Evolutionary conservation across 2,797 vertebrate genomes (phyloP).

Genomic region (Limosa lapponica): DNA sequence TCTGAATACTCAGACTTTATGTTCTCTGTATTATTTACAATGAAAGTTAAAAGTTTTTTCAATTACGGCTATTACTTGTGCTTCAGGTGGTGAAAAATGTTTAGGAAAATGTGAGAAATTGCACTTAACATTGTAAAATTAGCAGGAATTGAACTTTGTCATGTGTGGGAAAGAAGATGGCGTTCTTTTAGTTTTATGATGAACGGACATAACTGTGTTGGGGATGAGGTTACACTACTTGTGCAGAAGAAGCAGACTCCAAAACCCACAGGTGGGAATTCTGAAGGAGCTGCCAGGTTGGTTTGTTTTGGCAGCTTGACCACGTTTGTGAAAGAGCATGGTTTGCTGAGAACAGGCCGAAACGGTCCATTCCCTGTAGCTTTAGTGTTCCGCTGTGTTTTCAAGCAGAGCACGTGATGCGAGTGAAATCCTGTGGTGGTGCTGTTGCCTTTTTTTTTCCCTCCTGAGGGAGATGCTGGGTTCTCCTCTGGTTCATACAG

Average conservation of each 20-base stretch:
- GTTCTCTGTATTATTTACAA: rapidly evolving
- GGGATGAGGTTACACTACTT: rapidly evolving
- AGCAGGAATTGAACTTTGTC: background rate
- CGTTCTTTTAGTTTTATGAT: background rate
- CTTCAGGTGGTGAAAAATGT: background rate
- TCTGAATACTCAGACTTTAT: background rate
- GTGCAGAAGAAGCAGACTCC: background rate
- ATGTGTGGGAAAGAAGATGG: background rate
- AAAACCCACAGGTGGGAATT: background rate
- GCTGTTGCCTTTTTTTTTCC: background rate
- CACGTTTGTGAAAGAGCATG: background rate
- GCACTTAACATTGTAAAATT: background rate
- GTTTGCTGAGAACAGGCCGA: background rate
- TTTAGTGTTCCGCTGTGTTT: rapidly evolving
- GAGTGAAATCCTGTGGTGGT: rapidly evolving
- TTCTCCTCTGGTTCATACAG: rapidly evolving
- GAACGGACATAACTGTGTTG: rapidly evolving
- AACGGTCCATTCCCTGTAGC: background rate
- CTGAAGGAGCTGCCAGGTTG: background rate
- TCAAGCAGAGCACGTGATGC: rapidly evolving
- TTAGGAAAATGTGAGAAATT: background rate
- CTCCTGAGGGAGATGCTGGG: rapidly evolving
- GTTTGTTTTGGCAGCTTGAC: background rate
- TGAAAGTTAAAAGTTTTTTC: background rate
- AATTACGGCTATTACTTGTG: rapidly evolving